Evolutionary conservation across 1,140 invertebrate genomes (phyloP), one percentile per base, ranked within the genome.

Genomic region (Zophobas atratus): DNA sequence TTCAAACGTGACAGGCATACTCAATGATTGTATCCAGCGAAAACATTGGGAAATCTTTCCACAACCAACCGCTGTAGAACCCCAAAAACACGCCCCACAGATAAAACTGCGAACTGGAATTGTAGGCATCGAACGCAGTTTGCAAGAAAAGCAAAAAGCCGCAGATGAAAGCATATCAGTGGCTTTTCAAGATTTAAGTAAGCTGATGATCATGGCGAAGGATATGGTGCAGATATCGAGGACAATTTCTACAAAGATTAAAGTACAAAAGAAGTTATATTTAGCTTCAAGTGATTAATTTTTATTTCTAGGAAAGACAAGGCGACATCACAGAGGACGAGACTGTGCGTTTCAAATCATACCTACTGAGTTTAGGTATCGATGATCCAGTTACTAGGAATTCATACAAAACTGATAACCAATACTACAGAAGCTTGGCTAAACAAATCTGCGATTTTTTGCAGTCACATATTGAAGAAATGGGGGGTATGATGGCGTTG

Each of bases 311-410:
- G 90, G 96, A 98, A 82, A 96, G 95, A 84, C 96, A 98, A 90
- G 97, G 97, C 36, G 96, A 97, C 84, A 97, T 99, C 79, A 98
- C 96, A 6, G 97, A 99, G 86, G 98, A 99, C 90, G 98, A 99
- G 89, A 99, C 98, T 4, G 91, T 99, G 8, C 92, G 93, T 81
- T 99, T 99, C 84, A 98, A 99, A 86, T 95, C 97, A 0, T 98
- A 99, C 85, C 88, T 99, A 48, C 91, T 99, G 86, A 98, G 97
- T 87, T 90, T 99, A 80, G 98, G 98, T 82, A 98, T 99, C 79
- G 96, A 97, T 84, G 97, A 99, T 90, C 98, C 98, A 32, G 98
- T 99, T 0, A 99, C 98, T 0, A 92, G 96, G 85, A 93, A 96
- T 84, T 92, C 94, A 46, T 98, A 94, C 86, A 95, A 94, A 81